Percentiles rank a stretch among this genome's conserved stretches.
Evolutionary conservation across 2,113 vertebrate species (phyloP).

Genomic region (Chionomys nivalis): DNA sequence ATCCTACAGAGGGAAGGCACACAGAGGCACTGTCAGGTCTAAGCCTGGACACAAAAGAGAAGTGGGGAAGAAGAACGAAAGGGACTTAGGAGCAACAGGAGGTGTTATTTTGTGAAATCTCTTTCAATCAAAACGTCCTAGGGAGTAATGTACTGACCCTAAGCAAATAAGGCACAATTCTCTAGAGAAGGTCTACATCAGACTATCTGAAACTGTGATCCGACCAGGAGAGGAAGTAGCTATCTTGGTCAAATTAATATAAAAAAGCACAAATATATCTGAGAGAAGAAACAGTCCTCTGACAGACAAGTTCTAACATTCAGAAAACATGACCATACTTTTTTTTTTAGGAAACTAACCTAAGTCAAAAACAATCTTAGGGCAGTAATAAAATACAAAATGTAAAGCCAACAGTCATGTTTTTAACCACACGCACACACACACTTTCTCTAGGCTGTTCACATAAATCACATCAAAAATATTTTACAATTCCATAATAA

Average conservation of each 20-base stretch:
- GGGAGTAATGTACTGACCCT: neutral
- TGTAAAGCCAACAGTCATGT: neutral
- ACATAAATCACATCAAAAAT: neutral
- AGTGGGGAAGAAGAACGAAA: neutral
- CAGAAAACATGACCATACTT: neutral
- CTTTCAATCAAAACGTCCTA: neutral
- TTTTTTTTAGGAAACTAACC: slow-evolving; percentile 12
- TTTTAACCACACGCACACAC: neutral
- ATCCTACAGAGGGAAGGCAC: slow-evolving; percentile 41
- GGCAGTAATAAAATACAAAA: slow-evolving; percentile 25
- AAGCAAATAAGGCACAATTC: neutral
- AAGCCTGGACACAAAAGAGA: neutral
- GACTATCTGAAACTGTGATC: neutral
- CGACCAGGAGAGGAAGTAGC: neutral
- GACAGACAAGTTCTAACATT: neutral
- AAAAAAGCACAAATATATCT: neutral
- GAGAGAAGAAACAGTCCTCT: neutral
- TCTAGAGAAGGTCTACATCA: neutral
- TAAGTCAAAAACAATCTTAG: neutral
- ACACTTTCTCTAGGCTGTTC: neutral
- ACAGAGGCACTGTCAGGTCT: neutral
- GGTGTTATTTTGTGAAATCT: neutral
- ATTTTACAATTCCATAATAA: slow-evolving; percentile 8
- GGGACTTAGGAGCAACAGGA: neutral
- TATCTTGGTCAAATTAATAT: neutral